Base-by-base conservation (phyloP, 2,113 vertebrate genomes). In the Microcebus murinus region DNA sequence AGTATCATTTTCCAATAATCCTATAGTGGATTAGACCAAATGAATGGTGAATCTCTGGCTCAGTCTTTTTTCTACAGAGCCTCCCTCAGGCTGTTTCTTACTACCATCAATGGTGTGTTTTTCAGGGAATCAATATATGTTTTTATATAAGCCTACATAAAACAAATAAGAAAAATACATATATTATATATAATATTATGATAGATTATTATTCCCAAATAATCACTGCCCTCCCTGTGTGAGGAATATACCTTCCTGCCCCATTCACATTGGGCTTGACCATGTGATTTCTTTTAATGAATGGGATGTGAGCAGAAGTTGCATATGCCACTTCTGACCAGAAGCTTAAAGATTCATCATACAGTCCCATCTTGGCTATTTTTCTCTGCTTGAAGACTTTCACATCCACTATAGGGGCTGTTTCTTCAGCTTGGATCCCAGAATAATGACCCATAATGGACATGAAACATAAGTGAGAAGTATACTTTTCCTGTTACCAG, bases 121-220 rank as follows among this genome's bases (percentile, higher is more conserved):
- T 45, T 92, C 36, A 83, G 57, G 36, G n/a, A 94, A 85, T 29
- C 39, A 6, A 94, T 85, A 63, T 0, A 55, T 0, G 48, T 25
- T 42, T 71, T 89, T 88, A 68, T 13, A 79, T 45, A 48, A 68
- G 4, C 2, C 61, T 59, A 23, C 86, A 34, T 83, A 68, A 94
- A 97, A 79, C 36, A 50, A 57, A 86, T 7, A 84, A 87, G 63
- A 13, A 45, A 95, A 96, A 90, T 52, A 67, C 4, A 70, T 50
- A 77, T 29, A 25, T 34, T 20, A 61, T 10, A 85, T 36, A 50
- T 12, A 88, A 34, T 17, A 14, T 39, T 11, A 4, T 31, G 4
- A 8, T 79, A 45, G 14, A n/a, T 73, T 59, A 74, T n/a, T 82
- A 88, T 88, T 79, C 34, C 12, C 21, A 87, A 77, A 29, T 23